These are phyloP conservation scores for Coranthus polyacanthus DNA, from an alignment of 2,797 vertebrate species.

Conservation along the genomic window DNA sequence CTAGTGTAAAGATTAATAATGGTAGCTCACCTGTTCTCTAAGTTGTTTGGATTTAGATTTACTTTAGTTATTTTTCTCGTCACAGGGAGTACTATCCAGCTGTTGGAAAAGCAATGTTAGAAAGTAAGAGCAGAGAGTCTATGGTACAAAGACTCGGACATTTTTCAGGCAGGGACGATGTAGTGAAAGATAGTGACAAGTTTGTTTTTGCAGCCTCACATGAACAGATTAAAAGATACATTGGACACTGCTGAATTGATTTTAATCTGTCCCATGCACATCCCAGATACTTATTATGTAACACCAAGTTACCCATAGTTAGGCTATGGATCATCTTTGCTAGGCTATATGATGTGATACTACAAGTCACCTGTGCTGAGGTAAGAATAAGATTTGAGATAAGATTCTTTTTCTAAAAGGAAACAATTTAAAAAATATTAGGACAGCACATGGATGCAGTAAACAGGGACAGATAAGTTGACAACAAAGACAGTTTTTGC, in stretches of 20 bases:
- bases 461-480: not conserved
- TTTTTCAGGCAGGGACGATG: not conserved
- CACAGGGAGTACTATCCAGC: not conserved
- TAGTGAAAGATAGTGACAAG: not conserved
- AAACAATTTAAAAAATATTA: not conserved
- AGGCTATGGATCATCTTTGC: not conserved
- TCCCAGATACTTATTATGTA: not conserved
- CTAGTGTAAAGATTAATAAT: not conserved
- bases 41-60: slow-evolving; percentile 5
- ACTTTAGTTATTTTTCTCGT: not conserved
- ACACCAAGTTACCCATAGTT: too few species aligned
- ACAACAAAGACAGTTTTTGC: slow-evolving; percentile 13
- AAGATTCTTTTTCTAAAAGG: not conserved
- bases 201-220: not conserved
- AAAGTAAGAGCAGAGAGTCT: not conserved
- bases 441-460: not conserved
- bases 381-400: not conserved
- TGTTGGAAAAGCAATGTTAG: not conserved
- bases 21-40: not conserved
- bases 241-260: not conserved
- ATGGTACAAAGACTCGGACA: not conserved
- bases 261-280: not conserved
- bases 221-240: not conserved
- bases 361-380: not conserved
- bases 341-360: not conserved